Evolutionary conservation across 2,797 vertebrate genomes (phyloP).

Genomic region (Catharus ustulatus): DNA sequence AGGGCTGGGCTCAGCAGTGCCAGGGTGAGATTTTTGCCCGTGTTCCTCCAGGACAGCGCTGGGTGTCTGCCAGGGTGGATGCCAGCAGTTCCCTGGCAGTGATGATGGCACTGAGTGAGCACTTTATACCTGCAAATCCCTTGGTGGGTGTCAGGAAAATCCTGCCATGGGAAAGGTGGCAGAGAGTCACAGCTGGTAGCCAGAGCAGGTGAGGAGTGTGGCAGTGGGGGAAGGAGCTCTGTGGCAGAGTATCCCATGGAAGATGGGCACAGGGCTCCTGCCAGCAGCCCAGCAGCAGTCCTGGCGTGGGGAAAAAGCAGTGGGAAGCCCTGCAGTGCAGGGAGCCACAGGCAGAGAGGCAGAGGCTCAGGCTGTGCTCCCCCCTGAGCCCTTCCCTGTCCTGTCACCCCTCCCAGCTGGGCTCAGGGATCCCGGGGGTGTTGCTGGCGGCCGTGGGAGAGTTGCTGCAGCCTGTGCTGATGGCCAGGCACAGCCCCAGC

Average conservation of each 20-base stretch:
- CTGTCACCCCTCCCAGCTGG: background rate
- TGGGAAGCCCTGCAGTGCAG: background rate
- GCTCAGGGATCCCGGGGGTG: background rate
- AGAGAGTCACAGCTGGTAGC: background rate
- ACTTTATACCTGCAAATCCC: slow-evolving; percentile 1
- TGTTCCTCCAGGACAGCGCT: background rate
- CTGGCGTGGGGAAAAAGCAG: background rate
- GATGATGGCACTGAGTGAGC: background rate
- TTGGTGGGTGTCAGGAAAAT: background rate
- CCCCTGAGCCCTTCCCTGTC: background rate
- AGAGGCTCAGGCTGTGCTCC: background rate
- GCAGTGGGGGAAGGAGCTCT: background rate
- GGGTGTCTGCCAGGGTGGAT: slow-evolving; percentile 27
- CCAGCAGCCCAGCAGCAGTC: background rate
- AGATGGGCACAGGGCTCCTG: background rate
- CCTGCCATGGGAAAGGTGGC: background rate
- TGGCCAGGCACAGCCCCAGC: background rate
- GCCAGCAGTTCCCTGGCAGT: background rate
- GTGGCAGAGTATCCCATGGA: background rate
- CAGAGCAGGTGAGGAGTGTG: background rate
- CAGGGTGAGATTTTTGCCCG: background rate
- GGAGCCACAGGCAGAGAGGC: background rate
- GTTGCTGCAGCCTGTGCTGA: background rate
- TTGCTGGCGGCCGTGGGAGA: slow-evolving; percentile 43
- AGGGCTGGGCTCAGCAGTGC: background rate